Evolutionary conservation across 2,113 vertebrate genomes (phyloP).

Genomic region (Nyctibius bracteatus): DNA sequence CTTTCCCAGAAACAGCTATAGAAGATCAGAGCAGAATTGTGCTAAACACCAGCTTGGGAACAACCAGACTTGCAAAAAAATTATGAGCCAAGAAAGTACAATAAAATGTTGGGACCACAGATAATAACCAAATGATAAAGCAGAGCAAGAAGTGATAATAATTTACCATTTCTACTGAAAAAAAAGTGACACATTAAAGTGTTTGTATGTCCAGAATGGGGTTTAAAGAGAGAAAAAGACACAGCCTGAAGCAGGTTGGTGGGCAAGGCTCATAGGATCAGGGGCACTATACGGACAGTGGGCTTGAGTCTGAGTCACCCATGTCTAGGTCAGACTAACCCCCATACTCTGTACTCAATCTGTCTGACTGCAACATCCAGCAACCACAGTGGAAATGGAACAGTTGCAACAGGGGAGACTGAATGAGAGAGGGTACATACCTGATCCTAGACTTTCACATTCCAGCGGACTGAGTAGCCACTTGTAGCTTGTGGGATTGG

Average conservation of each 20-base stretch:
- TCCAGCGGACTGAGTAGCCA: not conserved
- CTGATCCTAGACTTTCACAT: not conserved
- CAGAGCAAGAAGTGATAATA: not conserved
- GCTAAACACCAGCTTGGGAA: not conserved
- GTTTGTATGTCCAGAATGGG: not conserved
- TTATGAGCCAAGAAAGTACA: not conserved
- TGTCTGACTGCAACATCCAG: not conserved
- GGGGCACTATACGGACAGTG: accelerated
- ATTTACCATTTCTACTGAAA: not conserved
- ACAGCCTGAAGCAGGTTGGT: not conserved
- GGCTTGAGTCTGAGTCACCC: accelerated
- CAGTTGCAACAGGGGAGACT: not conserved
- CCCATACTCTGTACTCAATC: no score
- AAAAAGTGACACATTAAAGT: not conserved
- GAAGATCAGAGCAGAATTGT: not conserved
- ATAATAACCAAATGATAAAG: not conserved
- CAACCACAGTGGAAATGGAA: not conserved
- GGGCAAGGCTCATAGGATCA: not conserved
- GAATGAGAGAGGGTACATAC: accelerated
- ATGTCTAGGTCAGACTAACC: not conserved
- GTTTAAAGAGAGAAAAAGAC: not conserved
- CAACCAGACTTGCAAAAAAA: not conserved
- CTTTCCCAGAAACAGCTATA: not conserved
- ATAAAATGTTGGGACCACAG: not conserved
- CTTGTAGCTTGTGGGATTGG: not conserved